These are phyloP conservation scores for Thalassaphorura encarpata DNA, from an alignment of 1,140 invertebrate species.

Conservation along the genomic window DNA sequence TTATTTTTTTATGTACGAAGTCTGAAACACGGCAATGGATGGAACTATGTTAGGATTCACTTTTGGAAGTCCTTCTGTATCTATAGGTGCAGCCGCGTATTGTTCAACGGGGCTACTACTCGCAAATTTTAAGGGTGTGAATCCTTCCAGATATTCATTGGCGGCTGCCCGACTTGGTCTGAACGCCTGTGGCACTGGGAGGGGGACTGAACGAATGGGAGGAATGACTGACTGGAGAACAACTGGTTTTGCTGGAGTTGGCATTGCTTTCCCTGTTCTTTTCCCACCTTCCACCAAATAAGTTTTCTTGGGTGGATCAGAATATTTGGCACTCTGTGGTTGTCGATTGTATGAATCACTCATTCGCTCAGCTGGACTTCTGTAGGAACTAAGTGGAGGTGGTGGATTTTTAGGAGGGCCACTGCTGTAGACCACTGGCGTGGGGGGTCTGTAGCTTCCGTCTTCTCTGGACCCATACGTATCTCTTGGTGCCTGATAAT, in stretches of 20 bases:
- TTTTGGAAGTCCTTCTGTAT: background rate
- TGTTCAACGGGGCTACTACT: background rate
- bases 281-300: background rate
- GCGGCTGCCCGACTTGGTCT: background rate
- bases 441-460: background rate
- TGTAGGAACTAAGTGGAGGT: no score
- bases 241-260: background rate
- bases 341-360: background rate
- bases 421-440: background rate
- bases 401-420: no score
- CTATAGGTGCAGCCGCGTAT: background rate
- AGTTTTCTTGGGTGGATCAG: background rate
- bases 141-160: background rate
- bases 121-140: background rate
- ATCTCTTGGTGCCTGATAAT: background rate
- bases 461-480: background rate
- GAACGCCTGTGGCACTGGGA: background rate
- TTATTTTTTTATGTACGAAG: conserved; percentile 11
- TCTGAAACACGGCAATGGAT: conserved; percentile 19
- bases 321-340: background rate
- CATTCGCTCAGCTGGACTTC: no score
- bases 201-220: background rate
- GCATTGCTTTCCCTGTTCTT: background rate
- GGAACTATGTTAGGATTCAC: conserved; percentile 5
- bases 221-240: no score